Conservation (phyloP, 2,113 vertebrate genomes). For the Actenoides hombroni region DNA sequence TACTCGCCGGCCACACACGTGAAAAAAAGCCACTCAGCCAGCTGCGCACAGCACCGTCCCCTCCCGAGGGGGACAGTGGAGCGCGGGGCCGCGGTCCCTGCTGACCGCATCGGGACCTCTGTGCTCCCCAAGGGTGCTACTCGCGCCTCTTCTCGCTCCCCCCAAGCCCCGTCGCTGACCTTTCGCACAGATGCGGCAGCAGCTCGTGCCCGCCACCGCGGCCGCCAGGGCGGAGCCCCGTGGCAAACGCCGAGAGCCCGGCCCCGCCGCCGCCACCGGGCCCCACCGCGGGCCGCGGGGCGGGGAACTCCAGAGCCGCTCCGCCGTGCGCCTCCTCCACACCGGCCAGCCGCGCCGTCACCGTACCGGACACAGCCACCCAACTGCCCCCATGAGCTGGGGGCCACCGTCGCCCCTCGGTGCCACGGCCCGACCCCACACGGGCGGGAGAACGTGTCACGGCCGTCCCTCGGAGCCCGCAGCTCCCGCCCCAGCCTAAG, state of each 20-base stretch:
- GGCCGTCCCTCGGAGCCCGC: not conserved
- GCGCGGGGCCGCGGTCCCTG: too few species aligned
- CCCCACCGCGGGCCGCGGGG: not conserved
- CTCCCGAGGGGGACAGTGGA: accelerated
- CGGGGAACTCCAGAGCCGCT: not conserved
- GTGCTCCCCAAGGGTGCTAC: not conserved
- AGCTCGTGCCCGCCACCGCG: not conserved
- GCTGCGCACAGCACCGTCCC: not conserved
- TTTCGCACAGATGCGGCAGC: not conserved
- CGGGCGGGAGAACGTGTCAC: too few species aligned
- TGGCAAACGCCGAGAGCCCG: not conserved
- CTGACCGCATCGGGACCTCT: not conserved
- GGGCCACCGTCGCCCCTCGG: accelerated
- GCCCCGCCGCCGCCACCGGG: not conserved
- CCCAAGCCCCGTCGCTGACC: not conserved
- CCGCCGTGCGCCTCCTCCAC: not conserved
- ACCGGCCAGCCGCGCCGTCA: not conserved
- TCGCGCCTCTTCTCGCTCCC: too few species aligned
- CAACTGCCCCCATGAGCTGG: too few species aligned
- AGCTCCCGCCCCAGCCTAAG: not conserved
- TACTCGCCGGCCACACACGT: accelerated
- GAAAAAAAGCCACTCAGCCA: not conserved
- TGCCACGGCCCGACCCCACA: not conserved
- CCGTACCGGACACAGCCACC: not conserved
- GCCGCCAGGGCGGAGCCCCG: not conserved